Evolutionary conservation across 1,140 invertebrate genomes (phyloP), one percentile per base, ranked within the genome.

Genomic region (Lasioglossum baleicum): DNA sequence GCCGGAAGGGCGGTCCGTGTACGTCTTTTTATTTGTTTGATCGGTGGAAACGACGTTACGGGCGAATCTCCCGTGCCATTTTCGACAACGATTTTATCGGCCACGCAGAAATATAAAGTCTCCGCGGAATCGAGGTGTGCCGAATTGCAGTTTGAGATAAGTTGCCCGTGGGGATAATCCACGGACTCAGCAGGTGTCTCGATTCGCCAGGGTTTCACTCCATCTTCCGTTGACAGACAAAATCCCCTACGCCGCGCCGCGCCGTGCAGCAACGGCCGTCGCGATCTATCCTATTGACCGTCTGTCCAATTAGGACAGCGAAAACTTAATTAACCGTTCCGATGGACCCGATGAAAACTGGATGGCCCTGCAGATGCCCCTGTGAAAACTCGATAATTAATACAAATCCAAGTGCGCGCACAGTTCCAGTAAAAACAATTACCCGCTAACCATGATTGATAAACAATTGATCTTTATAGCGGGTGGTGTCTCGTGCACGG

Each of bases 191-290:
- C 90, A 87, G 80, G 83, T 92, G 92, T 93, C 92, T 91, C 90
- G 88, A 87, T 88, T 92, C 87, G 82, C 77, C 90, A 89, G 81
- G 85, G 87, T 90, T 93, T 92, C 92, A 93, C 92, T 93, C 92
- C 89, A 92, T 93, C 92, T 93, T 93, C 88, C 84, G 91, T 90
- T 93, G 92, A 93, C 92, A 93, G 90, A 90, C 87, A 87, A 91
- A 93, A 92, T 93, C 91, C 90, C 90, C 85, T 75, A 70, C 72
- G 60, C 35, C 26, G 26, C 72, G 60, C 35, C 26, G 26, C 26
- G 26, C 26, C 48, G 63, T 69, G 35, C 82, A 53, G 58, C 56
- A 56, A 64, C 73, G 83, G 83, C 81, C 76, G 80, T 83, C 83
- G 79, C 89, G 87, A 89, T 88, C 88, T 83, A 88, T 86, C 84